Evolutionary conservation across 2,113 vertebrate species (phyloP).

Genomic region (Connochaetes taurinus): DNA sequence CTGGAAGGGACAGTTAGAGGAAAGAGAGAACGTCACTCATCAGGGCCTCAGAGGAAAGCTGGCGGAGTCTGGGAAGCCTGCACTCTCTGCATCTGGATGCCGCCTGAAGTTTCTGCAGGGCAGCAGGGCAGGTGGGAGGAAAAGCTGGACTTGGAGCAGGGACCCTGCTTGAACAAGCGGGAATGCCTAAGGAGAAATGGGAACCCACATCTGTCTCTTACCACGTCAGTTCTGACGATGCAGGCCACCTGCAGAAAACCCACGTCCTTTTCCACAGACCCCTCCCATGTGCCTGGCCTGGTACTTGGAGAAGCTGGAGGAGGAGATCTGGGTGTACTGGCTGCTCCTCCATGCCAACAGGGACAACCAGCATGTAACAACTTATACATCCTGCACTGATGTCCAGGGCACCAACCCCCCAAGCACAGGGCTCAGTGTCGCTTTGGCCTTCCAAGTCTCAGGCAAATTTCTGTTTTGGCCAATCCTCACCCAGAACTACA

Average conservation of each 20-base stretch:
- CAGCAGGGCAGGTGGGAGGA: background rate
- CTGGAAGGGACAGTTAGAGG: background rate
- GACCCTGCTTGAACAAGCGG: background rate
- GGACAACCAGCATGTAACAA: background rate
- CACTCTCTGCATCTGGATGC: background rate
- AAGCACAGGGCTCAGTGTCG: background rate
- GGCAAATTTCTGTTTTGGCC: background rate
- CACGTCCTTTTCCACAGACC: background rate
- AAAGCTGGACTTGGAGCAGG: background rate
- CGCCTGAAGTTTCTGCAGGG: background rate
- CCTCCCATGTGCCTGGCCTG: background rate
- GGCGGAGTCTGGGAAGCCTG: background rate
- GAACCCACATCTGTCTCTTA: background rate
- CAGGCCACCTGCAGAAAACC: background rate
- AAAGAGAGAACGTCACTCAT: background rate
- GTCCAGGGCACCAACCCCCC: too few relatives aligned
- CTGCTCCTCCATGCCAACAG: background rate
- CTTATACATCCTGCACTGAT: background rate
- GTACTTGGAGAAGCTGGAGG: background rate
- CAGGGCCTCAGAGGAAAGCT: background rate
- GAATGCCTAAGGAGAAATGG: background rate
- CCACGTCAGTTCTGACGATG: rapidly evolving
- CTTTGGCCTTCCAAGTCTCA: background rate
- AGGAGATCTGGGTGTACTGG: background rate
- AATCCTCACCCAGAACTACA: background rate